These are phyloP conservation scores for Aethina tumida DNA, from an alignment of 1,140 invertebrate genomes.

Conservation along the genomic window DNA sequence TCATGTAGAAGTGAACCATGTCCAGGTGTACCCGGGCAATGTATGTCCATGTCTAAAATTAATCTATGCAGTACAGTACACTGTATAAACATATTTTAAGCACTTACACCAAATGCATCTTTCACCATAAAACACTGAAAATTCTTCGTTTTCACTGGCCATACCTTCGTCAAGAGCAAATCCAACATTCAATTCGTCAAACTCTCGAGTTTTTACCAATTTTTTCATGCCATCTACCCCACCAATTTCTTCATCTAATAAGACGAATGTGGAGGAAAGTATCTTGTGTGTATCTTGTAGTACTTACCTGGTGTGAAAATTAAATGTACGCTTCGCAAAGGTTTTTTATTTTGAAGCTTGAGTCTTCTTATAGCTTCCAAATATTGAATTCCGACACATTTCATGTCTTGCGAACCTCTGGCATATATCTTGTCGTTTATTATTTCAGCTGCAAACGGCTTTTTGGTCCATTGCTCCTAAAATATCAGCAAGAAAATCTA, in stretches of 20 bases:
- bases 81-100: slow-evolving; percentile 3
- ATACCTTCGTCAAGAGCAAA: slow-evolving; percentile 83
- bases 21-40: slow-evolving; percentile 66
- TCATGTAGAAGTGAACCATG: slow-evolving; percentile 75
- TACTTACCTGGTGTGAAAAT: slow-evolving; percentile 62
- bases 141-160: slow-evolving; percentile 50
- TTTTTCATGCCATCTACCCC: slow-evolving; percentile 68
- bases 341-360: slow-evolving; percentile 40
- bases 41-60: slow-evolving; percentile 28
- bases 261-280: too few species aligned
- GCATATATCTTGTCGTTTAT: slow-evolving; percentile 64
- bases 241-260: slow-evolving; percentile 83
- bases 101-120: slow-evolving; percentile 46
- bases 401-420: slow-evolving; percentile 71
- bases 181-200: slow-evolving; percentile 71
- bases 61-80: too few species aligned
- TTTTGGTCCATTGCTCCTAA: slow-evolving; percentile 44
- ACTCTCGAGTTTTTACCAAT: slow-evolving; percentile 66
- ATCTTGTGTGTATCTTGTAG: too few species aligned
- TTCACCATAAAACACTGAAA: slow-evolving; percentile 69
- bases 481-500: too few species aligned
- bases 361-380: slow-evolving; percentile 60
- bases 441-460: slow-evolving; percentile 6
- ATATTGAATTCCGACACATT: slow-evolving; percentile 63
- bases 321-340: slow-evolving; percentile 59